phyloP scores from a whole-genome alignment of 2,888 invertebrate species.

The Hirtodrosophila trivittata region DNA sequence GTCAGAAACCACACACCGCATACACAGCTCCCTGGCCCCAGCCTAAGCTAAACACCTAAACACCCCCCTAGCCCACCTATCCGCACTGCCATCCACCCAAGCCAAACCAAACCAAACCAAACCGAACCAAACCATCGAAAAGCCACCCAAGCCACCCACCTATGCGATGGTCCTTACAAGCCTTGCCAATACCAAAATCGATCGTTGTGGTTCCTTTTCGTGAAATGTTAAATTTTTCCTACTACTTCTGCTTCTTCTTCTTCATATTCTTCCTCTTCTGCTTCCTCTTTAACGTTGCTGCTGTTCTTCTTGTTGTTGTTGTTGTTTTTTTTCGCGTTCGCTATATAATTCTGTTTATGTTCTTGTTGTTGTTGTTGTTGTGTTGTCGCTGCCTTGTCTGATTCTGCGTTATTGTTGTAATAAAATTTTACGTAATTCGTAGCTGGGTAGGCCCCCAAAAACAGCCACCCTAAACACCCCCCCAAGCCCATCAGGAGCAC shows the following conservation, averaged over 20 bases:
- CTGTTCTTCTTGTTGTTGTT: conserved; percentile 6
- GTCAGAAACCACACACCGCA: too few species aligned
- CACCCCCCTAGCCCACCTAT: neutral
- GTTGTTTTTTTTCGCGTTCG: conserved; percentile 33
- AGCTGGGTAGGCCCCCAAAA: conserved; percentile 18
- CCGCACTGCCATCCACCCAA: neutral
- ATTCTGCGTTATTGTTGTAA: conserved; percentile 59
- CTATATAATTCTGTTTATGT: conserved; percentile 18
- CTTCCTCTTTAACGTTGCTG: neutral
- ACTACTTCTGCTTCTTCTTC: neutral
- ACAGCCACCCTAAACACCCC: conserved; percentile 16
- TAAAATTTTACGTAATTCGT: conserved; percentile 68
- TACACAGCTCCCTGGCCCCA: neutral
- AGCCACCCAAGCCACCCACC: neutral
- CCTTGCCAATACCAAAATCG: conserved; percentile 76
- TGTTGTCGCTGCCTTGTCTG: conserved; percentile 41
- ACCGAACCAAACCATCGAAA: neutral
- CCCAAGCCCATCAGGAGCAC: neutral
- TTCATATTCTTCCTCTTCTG: neutral
- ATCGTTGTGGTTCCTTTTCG: conserved; percentile 70
- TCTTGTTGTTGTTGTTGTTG: conserved; percentile 18
- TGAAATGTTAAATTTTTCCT: conserved; percentile 54
- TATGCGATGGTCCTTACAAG: conserved; percentile 34
- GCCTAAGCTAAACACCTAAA: neutral
- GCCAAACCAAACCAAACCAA: neutral